Conservation (phyloP, 1,140 invertebrate species). For the Sycophaga agraensis region DNA sequence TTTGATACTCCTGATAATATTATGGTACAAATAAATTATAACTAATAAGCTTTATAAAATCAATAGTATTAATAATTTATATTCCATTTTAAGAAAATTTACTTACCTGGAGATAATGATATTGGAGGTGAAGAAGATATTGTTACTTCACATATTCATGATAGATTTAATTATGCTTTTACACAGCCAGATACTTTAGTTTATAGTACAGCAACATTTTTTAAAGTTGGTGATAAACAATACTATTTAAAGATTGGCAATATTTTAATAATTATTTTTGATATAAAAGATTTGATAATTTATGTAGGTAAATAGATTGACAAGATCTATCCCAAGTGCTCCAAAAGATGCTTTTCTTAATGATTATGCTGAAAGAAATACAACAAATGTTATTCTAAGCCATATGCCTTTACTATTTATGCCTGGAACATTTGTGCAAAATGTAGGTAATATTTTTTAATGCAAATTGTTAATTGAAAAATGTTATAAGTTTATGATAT, state of each 20-base stretch:
- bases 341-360: conserved; percentile 62
- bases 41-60: background rate
- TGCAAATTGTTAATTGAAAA: background rate
- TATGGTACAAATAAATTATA: conserved; percentile 51
- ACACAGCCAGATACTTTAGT: conserved; percentile 66
- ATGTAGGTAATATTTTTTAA: conserved; percentile 49
- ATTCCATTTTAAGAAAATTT: conserved; percentile 68
- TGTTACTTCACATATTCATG: conserved; percentile 71
- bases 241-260: conserved; percentile 29
- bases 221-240: conserved; percentile 54
- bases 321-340: conserved; percentile 53
- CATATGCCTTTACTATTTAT: conserved; percentile 69
- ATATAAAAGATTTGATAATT: conserved; percentile 37
- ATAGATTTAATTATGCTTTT: conserved; percentile 78
- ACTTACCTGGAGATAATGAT: conserved; percentile 92
- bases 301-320: conserved; percentile 73
- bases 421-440: conserved; percentile 65
- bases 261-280: background rate
- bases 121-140: conserved; percentile 88
- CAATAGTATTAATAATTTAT: background rate
- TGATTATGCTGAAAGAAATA: conserved; percentile 60
- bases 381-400: conserved; percentile 68
- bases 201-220: conserved; percentile 62
- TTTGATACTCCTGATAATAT: conserved; percentile 64
- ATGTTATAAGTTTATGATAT: background rate